Conservation (phyloP, 2,797 vertebrate species). For the Cossypha caffra region DNA sequence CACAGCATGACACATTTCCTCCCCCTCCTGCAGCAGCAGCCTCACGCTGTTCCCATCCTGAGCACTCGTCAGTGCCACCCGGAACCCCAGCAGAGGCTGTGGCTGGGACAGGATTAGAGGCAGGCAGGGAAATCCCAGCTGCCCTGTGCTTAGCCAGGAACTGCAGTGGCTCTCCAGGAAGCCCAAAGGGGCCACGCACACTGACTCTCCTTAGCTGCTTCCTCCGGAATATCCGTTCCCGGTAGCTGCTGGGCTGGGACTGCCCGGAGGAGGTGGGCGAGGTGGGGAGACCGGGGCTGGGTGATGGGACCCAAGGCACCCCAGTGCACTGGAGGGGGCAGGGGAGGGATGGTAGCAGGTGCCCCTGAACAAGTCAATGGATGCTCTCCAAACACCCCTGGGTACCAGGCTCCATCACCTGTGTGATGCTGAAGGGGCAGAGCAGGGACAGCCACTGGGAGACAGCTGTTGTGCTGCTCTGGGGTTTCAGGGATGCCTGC, state of each 20-base stretch:
- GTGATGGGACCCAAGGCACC: background rate
- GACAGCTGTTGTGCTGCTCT: background rate
- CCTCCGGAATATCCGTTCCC: rapidly evolving
- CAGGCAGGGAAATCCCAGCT: background rate
- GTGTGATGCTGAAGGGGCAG: background rate
- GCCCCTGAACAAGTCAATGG: background rate
- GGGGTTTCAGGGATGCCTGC: background rate
- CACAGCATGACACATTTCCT: rapidly evolving
- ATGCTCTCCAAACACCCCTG: background rate
- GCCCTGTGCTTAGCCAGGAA: background rate
- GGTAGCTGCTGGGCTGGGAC: background rate
- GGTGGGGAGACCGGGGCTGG: background rate
- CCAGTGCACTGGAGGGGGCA: background rate
- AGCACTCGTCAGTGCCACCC: background rate
- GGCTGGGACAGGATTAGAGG: background rate
- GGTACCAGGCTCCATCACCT: background rate
- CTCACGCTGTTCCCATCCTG: background rate
- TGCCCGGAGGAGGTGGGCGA: background rate
- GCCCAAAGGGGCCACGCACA: rapidly evolving
- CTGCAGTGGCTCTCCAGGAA: background rate
- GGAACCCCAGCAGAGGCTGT: background rate
- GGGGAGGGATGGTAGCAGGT: background rate
- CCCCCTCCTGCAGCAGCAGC: rapidly evolving
- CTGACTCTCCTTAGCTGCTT: background rate
- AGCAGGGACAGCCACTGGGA: background rate